Evolutionary conservation across 2,797 vertebrate genomes (phyloP).

Genomic region (Platalea minor): DNA sequence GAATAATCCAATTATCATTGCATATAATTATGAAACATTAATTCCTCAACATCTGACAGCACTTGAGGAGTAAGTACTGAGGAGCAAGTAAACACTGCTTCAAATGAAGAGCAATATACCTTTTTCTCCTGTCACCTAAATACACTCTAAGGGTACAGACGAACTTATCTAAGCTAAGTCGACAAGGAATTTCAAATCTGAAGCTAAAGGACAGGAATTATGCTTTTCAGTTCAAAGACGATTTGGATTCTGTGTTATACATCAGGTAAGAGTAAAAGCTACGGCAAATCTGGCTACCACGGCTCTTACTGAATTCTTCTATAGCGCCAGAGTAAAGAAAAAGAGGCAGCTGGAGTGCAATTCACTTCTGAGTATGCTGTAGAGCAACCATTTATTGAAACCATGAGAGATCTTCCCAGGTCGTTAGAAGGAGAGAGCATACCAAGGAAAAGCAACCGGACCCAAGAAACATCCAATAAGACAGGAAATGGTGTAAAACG

Average conservation of each 20-base stretch:
- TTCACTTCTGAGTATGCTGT: not conserved
- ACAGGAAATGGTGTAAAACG: not conserved
- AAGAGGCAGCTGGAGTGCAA: not conserved
- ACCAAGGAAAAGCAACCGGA: not conserved
- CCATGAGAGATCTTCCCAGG: not conserved
- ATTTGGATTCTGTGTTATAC: not conserved
- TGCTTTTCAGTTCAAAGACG: not conserved
- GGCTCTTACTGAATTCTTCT: not conserved
- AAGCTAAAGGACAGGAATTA: not conserved
- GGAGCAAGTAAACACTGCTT: not conserved
- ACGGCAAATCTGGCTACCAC: not conserved
- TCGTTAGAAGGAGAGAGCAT: not conserved
- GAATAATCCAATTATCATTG: slow-evolving; percentile 43
- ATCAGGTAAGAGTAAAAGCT: not conserved
- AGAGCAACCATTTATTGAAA: not conserved
- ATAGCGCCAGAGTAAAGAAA: not conserved
- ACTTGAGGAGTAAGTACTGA: not conserved
- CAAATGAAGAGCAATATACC: not conserved
- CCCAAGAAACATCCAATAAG: not conserved
- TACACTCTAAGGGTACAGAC: not conserved
- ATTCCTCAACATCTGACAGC: slow-evolving; percentile 13
- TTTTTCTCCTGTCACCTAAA: not conserved
- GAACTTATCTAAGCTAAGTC: not conserved
- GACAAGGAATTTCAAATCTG: not conserved
- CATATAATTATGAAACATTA: slow-evolving; percentile 23